Evolutionary conservation across 1,140 invertebrate species (phyloP).

Genomic region (Apis cerana): DNA sequence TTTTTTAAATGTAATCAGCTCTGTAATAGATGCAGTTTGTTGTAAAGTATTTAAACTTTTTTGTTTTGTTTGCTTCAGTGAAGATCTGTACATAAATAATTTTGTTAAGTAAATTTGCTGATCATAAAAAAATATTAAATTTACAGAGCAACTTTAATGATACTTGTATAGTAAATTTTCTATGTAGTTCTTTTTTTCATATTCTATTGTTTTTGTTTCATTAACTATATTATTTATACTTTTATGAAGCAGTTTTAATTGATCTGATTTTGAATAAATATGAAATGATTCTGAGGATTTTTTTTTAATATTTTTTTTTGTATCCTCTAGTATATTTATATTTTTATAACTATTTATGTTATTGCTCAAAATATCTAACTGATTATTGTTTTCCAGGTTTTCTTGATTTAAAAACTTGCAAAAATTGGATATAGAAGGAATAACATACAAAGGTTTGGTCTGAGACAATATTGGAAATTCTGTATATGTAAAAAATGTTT

Average conservation of each 20-base stretch:
- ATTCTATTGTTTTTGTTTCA: conserved; percentile 5
- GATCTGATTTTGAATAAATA: conserved; percentile 14
- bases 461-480: conserved; percentile 41
- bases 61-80: conserved; percentile 24
- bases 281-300: conserved; percentile 1
- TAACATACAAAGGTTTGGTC: conserved; percentile 18
- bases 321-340: neutral
- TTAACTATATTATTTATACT: conserved; percentile 9
- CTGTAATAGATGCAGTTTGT: conserved; percentile 46
- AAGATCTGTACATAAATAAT: conserved; percentile 30
- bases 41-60: conserved; percentile 46
- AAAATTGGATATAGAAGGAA: conserved; percentile 8
- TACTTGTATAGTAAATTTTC: conserved; percentile 42
- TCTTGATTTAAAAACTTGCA: conserved; percentile 26
- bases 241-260: conserved; percentile 20
- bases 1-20: conserved; percentile 65
- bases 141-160: conserved; percentile 8
- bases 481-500: conserved; percentile 42
- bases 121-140: conserved; percentile 19
- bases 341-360: neutral
- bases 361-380: neutral
- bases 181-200: conserved; percentile 15
- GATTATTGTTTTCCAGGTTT: conserved; percentile 28
- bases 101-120: conserved; percentile 19
- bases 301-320: neutral